phyloP scores from a whole-genome alignment of 2,888 invertebrate genomes.

The Pristionchus japonicus region DNA sequence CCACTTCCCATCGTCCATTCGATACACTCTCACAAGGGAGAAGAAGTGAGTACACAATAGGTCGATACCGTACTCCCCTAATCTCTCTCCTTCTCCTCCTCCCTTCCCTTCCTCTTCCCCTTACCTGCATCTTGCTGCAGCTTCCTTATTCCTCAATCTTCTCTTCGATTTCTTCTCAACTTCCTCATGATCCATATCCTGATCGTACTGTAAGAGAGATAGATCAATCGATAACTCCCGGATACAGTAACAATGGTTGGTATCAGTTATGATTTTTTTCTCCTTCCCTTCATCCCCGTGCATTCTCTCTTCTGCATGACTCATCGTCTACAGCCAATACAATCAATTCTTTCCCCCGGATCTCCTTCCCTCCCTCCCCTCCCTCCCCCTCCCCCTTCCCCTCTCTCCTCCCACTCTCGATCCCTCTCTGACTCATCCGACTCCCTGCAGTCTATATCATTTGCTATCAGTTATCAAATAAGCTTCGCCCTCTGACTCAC shows the following conservation, averaged over 20 bases:
- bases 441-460: constrained; percentile 39
- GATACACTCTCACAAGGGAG: not conserved
- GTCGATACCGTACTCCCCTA: constrained; percentile 3
- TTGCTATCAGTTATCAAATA: constrained; percentile 44
- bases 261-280: constrained; percentile 9
- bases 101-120: not conserved
- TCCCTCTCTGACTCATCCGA: not conserved
- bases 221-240: not conserved
- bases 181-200: constrained; percentile 45
- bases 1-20: not conserved
- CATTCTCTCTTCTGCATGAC: constrained; percentile 22
- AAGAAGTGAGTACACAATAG: constrained; percentile 31
- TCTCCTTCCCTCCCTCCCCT: not conserved
- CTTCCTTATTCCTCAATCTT: constrained; percentile 43
- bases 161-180: constrained; percentile 44
- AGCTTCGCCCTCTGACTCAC: constrained; percentile 30
- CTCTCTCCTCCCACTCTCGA: not conserved
- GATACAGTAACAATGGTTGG: not conserved
- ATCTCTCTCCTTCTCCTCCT: not conserved
- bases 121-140: constrained; percentile 47
- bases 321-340: constrained; percentile 22
- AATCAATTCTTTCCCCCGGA: constrained; percentile 16
- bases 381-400: not conserved
- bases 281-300: not conserved
- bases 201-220: constrained; percentile 47